Base-by-base conservation (phyloP, 1,140 invertebrate genomes). In the Hyles vespertilio region DNA sequence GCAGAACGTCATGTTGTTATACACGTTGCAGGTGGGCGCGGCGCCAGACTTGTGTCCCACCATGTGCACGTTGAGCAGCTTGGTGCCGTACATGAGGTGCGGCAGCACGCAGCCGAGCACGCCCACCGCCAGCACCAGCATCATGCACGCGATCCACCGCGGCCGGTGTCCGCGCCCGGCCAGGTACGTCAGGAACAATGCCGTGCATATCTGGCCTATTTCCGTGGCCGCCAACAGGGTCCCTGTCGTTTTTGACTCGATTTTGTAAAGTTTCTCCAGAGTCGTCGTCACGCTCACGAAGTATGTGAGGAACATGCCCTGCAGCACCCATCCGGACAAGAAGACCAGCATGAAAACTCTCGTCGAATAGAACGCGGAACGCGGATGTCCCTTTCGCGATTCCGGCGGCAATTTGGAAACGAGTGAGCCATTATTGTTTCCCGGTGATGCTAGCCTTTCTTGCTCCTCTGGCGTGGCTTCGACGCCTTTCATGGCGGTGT, bases 211-310 rank as follows among this genome's bases (percentile, higher is more conserved):
- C 83, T 98, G 97, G 1, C 98, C 98, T 69, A 99, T 96, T 84
- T 99, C 98, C 22, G 97, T 98, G 7, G 97, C 96, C 56, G 96
- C 97, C 91, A 98, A 94, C 67, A 99, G 94, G 47, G 97, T 93
- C 0, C 97, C 98, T 0, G 97, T 98, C 5, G 97, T 97, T 81
- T 96, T 97, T 54, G 96, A 98, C 74, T 98, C 96, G 50, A 99
- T 96, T 90, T 97, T 96, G 82, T 98, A 99, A 40, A 98, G 91
- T 89, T 98, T 98, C 87, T 99, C 98, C 45, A 99, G 96, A 6
- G 97, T 99, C 33, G 98, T 99, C 75, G 99, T 97, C 57, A 98
- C 96, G 74, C 96, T 97, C 36, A 98, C 97, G 81, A 99, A 97
- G 86, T 99, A 99, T 22, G 96, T 98, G 84, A 96, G 96, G 81